Base-by-base conservation (phyloP, 2,797 vertebrate genomes). In the Sardinella longiceps region DNA sequence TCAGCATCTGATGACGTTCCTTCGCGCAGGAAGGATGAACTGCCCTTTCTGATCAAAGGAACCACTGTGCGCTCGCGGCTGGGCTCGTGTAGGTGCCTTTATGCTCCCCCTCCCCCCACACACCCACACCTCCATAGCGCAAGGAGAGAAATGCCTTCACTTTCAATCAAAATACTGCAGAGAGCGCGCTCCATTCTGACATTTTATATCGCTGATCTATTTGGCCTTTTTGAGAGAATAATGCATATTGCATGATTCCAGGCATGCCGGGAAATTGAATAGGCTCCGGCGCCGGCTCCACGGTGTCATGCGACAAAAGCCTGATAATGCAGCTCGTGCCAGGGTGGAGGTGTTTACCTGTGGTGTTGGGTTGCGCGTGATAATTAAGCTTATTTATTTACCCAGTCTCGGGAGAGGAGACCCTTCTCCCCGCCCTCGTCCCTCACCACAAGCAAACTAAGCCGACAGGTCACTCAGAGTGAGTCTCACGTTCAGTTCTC, bases 41-140 rank as follows among this genome's bases (percentile, higher is more conserved):
- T 91, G 89, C 91, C 91, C 93, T 92, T 93, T 93, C 90, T 92
- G 91, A 95, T 95, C 93, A 94, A 94, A 94, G 93, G 87, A 51
- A 46, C 85, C 89, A 91, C 39, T 90, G 89, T 91, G 70, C 90
- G 91, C 90, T 90, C 86, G 85, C 85, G 90, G 89, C 89, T 86
- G 88, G 89, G 85, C 88, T 74, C 90, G 89, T 83, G 83, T 83
- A 80, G 88, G 90, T 82, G 85, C 90, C 87, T 93, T 93, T 92
- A 90, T 90, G 88, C 88, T 48, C 28, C n/a, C n/a, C 25, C 53
- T 80, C 77, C 83, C 83, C 60, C 80, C 12, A 83, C 53, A 80
- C 12, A 83, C 60, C 80, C 84, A 85, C 86, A 85, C 82, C 45
- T 66, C 53, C 84, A 88, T 86, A 87, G 85, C 58, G 81, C 82